Evolutionary conservation across 2,888 invertebrate genomes (phyloP).

Genomic region (Gandaritis pyraliata): DNA sequence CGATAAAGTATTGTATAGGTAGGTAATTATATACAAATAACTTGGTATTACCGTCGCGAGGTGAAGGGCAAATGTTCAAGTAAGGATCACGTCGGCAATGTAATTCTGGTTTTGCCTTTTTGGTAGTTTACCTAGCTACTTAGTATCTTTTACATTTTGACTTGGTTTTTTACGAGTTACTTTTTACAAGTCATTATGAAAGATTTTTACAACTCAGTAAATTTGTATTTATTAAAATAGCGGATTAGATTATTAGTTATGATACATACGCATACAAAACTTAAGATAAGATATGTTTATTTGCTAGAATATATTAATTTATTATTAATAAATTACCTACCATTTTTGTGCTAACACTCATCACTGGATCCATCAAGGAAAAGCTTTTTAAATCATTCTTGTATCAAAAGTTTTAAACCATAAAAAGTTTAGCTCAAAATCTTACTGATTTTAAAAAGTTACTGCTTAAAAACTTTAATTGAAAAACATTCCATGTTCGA

Average conservation of each 20-base stretch:
- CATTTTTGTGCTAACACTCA: constrained; percentile 38
- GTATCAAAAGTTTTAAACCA: constrained; percentile 16
- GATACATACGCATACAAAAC: too few relatives aligned
- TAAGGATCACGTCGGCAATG: background rate
- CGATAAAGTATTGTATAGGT: too few relatives aligned
- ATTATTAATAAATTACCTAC: constrained; percentile 25
- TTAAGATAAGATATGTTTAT: too few relatives aligned
- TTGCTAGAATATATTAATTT: too few relatives aligned
- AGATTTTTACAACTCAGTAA: too few relatives aligned
- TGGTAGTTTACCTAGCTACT: too few relatives aligned
- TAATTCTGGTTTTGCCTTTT: too few relatives aligned
- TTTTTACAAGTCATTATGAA: too few relatives aligned
- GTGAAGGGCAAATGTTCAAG: constrained; percentile 16
- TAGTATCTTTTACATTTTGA: too few relatives aligned
- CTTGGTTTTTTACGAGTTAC: too few relatives aligned
- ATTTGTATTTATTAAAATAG: too few relatives aligned
- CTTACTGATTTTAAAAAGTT: constrained; percentile 1
- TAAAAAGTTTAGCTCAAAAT: constrained; percentile 1
- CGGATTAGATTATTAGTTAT: too few relatives aligned
- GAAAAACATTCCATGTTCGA: background rate
- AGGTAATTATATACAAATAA: constrained; percentile 7
- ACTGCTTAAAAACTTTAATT: background rate
- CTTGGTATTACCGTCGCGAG: constrained; percentile 6
- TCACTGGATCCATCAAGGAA: constrained; percentile 22
- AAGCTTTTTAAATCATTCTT: constrained; percentile 14